A percentile compares a stretch with the other conserved stretches of the same genome.
phyloP scores from a whole-genome alignment of 2,113 vertebrate genomes.

The Carollia perspicillata region DNA sequence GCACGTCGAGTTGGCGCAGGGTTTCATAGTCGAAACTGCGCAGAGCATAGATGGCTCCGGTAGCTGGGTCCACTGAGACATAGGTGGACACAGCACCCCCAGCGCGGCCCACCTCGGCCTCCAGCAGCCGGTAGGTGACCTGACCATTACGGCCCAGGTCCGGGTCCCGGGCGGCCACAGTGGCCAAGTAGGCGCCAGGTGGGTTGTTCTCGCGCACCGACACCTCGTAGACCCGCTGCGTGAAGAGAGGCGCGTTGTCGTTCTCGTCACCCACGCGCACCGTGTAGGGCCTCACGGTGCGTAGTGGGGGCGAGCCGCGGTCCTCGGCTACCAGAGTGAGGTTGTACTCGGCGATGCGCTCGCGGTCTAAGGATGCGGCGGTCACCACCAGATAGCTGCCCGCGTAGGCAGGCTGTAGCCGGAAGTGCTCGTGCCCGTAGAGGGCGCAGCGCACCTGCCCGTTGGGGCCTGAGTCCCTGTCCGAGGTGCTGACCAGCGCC shows the following conservation, averaged over 20 bases:
- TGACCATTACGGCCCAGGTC: slow-evolving; percentile 92
- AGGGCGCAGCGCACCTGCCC: slow-evolving; percentile 93
- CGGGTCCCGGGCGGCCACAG: slow-evolving; percentile 86
- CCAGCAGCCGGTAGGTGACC: slow-evolving; percentile 89
- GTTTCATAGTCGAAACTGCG: slow-evolving; percentile 95
- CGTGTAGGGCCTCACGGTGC: slow-evolving; percentile 87
- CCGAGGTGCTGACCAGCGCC: slow-evolving; percentile 93
- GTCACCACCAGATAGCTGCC: slow-evolving; percentile 96
- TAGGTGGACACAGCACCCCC: slow-evolving; percentile 91
- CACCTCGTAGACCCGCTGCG: slow-evolving; percentile 88
- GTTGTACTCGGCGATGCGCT: slow-evolving; percentile 93
- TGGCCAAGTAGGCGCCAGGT: slow-evolving; percentile 90
- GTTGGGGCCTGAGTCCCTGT: slow-evolving; percentile 92
- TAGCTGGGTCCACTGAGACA: slow-evolving; percentile 92
- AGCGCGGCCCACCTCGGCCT: slow-evolving; percentile 83
- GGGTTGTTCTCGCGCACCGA: slow-evolving; percentile 91
- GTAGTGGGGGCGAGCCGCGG: slow-evolving; percentile 89
- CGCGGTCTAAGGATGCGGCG: slow-evolving; percentile 86
- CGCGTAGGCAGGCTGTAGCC: slow-evolving; percentile 91
- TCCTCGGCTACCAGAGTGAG: slow-evolving; percentile 95
- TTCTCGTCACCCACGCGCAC: slow-evolving; percentile 92
- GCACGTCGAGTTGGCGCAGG: slow-evolving; percentile 89
- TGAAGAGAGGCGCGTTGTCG: slow-evolving; percentile 91
- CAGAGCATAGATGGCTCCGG: slow-evolving; percentile 92
- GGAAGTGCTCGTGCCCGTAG: slow-evolving; percentile 92